Percentiles rank a stretch among this genome's conserved stretches.
Evolutionary conservation across 2,113 vertebrate species (phyloP).

Genomic region (Aramus guarauna): DNA sequence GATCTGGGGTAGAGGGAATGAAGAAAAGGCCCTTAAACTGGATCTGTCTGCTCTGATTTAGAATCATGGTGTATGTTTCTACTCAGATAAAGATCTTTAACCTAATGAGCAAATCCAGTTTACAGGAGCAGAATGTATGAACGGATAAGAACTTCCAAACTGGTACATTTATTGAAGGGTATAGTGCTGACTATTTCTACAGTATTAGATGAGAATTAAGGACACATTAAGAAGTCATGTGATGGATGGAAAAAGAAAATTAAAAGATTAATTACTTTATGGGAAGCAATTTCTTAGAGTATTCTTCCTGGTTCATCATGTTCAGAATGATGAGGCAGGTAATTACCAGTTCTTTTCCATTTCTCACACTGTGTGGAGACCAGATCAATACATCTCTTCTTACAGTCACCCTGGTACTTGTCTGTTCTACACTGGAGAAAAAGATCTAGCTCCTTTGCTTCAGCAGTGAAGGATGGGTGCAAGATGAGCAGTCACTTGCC

Average conservation of each 20-base stretch:
- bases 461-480: not conserved
- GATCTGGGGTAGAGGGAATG: not conserved
- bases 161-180: not conserved
- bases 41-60: not conserved
- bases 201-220: not conserved
- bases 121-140: not conserved
- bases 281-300: not conserved
- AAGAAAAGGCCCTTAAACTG: not conserved
- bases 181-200: not conserved
- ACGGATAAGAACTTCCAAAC: not conserved
- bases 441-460: not conserved
- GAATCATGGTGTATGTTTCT: not conserved
- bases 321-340: slow-evolving; percentile 7
- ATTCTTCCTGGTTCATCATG: not conserved
- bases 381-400: not conserved
- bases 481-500: not conserved
- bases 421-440: not conserved
- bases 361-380: not conserved
- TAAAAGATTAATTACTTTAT: not conserved
- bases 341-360: not conserved
- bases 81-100: not conserved
- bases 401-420: not conserved
- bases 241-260: not conserved
- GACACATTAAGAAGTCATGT: not conserved
- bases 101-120: not conserved